Evolutionary conservation across 2,797 vertebrate genomes (phyloP), one percentile per base, ranked within the genome.

Genomic region (Onychomys torridus): DNA sequence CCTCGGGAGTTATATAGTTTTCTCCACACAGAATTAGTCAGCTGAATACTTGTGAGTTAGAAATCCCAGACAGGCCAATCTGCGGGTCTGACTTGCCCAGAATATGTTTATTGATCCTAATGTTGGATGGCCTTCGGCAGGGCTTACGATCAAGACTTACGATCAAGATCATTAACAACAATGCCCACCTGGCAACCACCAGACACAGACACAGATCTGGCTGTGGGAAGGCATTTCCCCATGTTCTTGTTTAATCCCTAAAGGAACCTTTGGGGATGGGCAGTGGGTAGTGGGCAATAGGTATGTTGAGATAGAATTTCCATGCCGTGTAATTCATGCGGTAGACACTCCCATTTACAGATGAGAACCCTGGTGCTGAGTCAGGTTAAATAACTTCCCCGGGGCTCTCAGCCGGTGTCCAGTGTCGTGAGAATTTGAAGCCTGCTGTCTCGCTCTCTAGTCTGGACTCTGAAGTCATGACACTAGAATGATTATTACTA

Each of bases 1-100:
- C 88, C 87, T 95, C 32, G 5, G 43, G 78, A 89, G 92, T 91
- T 71, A 59, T 89, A 88, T 97, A 91, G 65, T 96, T 96, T 92
- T 86, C 90, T 67, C 46, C 82, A 89, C 27, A 67, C 89, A 78
- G 57, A 78, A 93, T 96, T 95, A 97, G 89, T 87, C 77, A 91
- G 87, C 92, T 78, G 86, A 84, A 43, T 37, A 89, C 52, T 93
- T 92, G 43, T 49, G 55, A 29, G 40, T 85, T 40, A 87, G 85
- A 59, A 92, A 69, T 89, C 55, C 17, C 65, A 96, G 85, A 55
- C 29, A 25, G 0, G 12, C 69, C 7, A n/a, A 34, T 67, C 77
- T 90, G 6, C 46, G 52, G 81, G 49, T 90, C 92, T 92, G 78
- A 85, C 86, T 96, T 95, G 34, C 43, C 91, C 13, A 67, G 37